Percentiles rank a stretch among this genome's conserved stretches.
phyloP scores from a whole-genome alignment of 1,140 invertebrate genomes.

The Thaumetopoea pityocampa region DNA sequence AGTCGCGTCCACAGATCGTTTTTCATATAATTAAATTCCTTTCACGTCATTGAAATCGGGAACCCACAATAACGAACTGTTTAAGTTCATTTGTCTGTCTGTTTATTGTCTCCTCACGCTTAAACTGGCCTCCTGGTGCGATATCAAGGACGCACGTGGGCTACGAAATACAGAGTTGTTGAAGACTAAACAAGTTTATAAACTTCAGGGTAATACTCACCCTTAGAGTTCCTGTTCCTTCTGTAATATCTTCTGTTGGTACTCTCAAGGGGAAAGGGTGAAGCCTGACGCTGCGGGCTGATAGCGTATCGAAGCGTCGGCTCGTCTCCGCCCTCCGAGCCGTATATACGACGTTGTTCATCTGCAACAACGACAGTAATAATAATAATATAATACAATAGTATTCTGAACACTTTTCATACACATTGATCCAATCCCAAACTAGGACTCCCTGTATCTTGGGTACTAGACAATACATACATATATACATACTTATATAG shows the following conservation, averaged over 20 bases:
- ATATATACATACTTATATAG: too few species aligned
- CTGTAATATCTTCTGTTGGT: conserved; percentile 76
- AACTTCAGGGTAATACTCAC: conserved; percentile 22
- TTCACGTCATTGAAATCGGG: too few species aligned
- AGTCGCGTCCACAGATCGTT: too few species aligned
- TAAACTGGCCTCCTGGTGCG: too few species aligned
- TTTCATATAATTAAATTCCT: too few species aligned
- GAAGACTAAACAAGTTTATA: background rate
- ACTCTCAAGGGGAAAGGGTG: conserved; percentile 81
- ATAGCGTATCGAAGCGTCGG: conserved; percentile 56
- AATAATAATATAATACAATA: background rate
- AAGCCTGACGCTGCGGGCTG: conserved; percentile 79
- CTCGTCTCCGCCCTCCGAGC: conserved; percentile 51
- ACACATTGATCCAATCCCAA: conserved; percentile 1
- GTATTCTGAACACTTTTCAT: background rate
- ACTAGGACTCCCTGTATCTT: too few species aligned
- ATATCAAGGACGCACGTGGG: too few species aligned
- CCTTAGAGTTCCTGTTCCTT: conserved; percentile 73
- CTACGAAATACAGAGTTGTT: too few species aligned
- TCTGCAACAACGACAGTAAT: conserved; percentile 31
- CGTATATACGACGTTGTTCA: conserved; percentile 63
- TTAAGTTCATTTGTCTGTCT: too few species aligned
- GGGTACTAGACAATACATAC: too few species aligned
- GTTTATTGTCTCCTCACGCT: too few species aligned
- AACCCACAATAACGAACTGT: too few species aligned